Evolutionary conservation across 2,888 invertebrate genomes (phyloP).

Genomic region (Craniophora ligustri): DNA sequence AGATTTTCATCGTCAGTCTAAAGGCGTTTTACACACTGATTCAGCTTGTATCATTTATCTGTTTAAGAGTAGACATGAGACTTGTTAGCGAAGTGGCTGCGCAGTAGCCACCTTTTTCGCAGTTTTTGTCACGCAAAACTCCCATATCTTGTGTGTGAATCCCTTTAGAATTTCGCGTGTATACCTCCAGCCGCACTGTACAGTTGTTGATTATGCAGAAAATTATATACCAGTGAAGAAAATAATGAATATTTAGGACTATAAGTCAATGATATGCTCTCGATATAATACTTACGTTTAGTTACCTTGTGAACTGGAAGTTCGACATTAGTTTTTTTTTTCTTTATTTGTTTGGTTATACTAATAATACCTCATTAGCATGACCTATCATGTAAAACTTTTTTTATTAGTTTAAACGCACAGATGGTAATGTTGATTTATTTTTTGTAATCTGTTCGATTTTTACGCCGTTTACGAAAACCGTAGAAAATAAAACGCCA

Average conservation of each 20-base stretch:
- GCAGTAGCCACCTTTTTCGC: background rate
- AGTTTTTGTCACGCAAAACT: too few species aligned
- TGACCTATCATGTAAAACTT: constrained; percentile 77
- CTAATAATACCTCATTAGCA: constrained; percentile 84
- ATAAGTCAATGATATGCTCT: constrained; percentile 81
- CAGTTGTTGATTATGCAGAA: constrained; percentile 73
- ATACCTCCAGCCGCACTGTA: constrained; percentile 60
- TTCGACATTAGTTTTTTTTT: constrained; percentile 79
- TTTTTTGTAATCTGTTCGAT: constrained; percentile 49
- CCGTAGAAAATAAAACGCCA: constrained; percentile 40
- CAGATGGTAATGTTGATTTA: constrained; percentile 61
- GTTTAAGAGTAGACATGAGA: too few species aligned
- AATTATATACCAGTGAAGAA: constrained; percentile 81
- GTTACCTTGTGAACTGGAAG: constrained; percentile 87
- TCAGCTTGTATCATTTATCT: background rate
- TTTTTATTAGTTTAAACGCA: constrained; percentile 62
- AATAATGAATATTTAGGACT: constrained; percentile 78
- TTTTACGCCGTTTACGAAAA: constrained; percentile 41
- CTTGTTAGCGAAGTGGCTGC: background rate
- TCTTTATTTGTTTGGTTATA: constrained; percentile 70
- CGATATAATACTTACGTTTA: constrained; percentile 81
- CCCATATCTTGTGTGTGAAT: constrained; percentile 6
- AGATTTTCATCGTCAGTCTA: constrained; percentile 14
- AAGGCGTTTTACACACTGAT: constrained; percentile 6
- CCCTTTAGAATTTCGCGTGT: constrained; percentile 24